Conservation (phyloP, 64 coral and sea anemone genomes). For the Stichodactyla helianthus region DNA sequence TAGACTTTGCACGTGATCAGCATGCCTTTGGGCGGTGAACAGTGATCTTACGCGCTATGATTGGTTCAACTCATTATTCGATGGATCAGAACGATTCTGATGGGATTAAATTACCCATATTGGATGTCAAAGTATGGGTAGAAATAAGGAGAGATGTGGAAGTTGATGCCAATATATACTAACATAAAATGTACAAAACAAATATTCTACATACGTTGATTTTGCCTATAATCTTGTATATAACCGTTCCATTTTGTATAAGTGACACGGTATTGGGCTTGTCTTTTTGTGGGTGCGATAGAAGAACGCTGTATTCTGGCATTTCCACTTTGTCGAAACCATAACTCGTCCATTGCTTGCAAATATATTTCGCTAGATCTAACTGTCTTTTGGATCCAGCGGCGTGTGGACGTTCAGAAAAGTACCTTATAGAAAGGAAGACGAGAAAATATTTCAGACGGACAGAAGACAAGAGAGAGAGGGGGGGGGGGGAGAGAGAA, state of each 20-base stretch:
- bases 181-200: background rate
- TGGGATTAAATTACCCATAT: no score
- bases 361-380: conserved; percentile 30
- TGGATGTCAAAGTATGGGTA: no score
- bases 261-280: conserved; percentile 49
- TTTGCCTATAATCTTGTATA: conserved; percentile 17
- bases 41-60: no score
- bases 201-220: conserved; percentile 30
- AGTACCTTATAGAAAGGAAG: conserved; percentile 32
- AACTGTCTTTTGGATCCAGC: conserved; percentile 56
- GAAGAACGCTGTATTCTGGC: conserved; percentile 54
- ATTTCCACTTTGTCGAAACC: conserved; percentile 70
- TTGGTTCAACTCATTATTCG: no score
- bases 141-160: no score
- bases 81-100: no score
- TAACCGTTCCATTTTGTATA: conserved; percentile 14
- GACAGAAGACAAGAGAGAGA: no score
- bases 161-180: no score
- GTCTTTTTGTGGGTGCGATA: conserved; percentile 48
- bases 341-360: conserved; percentile 47
- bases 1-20: no score
- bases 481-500: background rate
- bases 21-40: no score
- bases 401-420: conserved; percentile 50
- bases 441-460: background rate